Base-by-base conservation (phyloP, 2,888 invertebrate genomes). In the Heterodera filipjevi region DNA sequence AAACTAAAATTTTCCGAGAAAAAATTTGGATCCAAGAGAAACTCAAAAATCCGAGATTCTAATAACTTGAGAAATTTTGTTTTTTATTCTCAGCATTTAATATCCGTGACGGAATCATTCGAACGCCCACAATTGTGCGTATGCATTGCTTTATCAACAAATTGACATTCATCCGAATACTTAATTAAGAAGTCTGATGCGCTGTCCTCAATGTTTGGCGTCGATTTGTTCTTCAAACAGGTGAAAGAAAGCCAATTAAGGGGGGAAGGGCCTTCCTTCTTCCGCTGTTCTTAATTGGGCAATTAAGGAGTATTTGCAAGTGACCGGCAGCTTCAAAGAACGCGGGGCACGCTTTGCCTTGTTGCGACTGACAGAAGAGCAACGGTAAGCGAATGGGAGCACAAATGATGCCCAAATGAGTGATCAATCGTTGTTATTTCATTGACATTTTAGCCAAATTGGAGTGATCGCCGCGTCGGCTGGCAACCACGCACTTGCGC, bases 321-420 rank as follows among this genome's bases (percentile, higher is more conserved):
- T 93, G 82, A 97, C 96, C n/a, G 96, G 96, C 89, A 96, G 95
- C 90, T 96, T 96, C 89, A 96, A 96, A 90, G 96, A 97, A 89
- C 92, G 96, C 81, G 96, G 96, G 0, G 96, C 96, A 0, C 91
- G 95, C 27, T 94, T 95, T 73, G 84, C 84, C 27, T 82, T 85
- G 53, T 33, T 82, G 46, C 33, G 76, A 33, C 71, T 82, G 22
- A 71, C 39, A 16, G 64, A 64, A 33, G 75, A 75, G 46, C 75
- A 75, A 30, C n/a, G 59, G 59, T 59, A 6, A 59, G 27, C 22
- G 53, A 27, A 12, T 2, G 22, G 10, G 5, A 59, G 27, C 22
- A 27, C 59, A 27, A 59, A 49, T 16, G n/a, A 72, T 49, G 49
- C 8, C n/a, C 27, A 71, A 49, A 8, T 3, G 14, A 3, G 3